Base-by-base conservation (phyloP, 2,888 invertebrate genomes). In the Polylopha cassiicola region DNA sequence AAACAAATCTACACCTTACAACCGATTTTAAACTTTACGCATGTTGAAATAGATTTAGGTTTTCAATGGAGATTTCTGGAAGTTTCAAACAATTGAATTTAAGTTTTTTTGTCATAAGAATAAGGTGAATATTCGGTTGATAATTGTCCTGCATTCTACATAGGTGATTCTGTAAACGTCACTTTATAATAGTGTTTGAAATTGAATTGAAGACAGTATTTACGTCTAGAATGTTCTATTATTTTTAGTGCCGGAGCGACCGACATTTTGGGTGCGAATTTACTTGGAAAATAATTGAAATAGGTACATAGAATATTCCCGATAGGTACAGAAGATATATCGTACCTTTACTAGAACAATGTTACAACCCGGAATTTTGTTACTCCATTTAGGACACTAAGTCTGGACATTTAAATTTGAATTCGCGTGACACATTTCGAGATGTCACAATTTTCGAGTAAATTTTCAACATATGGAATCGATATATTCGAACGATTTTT, bases 151-250 rank as follows among this genome's bases (percentile, higher is more conserved):
- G 44, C 43, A 47, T 45, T 46, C 41, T 29, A 37, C 44, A 30
- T 32, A 26, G 21, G 38, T 36, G 48, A 44, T 47, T 50, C 53
- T 55, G 47, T 48, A 55, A 63, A 58, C 61, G 60, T 66, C 57
- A 62, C 28, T 43, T 54, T 64, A 56, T 60, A 58, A 58, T 57
- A 56, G 46, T 53, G 34, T 52, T 55, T 60, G 47, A 54, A 50
- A 58, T 45, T 50, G 50, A 54, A 60, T 58, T 47, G 54, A 51
- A 45, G 51, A 24, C 20, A 24, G 9, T 36, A 41, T 41, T 39
- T 43, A 37, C 43, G 41, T 53, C 52, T 55, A 53, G 58, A 58
- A 59, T 56, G 43, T 59, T 61, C 48, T 37, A 34, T 38, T 32
- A 22, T 32, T 27, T 21, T 16, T 38, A 17, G 39, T 9, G 10